Conservation (phyloP, 1,140 invertebrate species). For the Copidosoma floridanum region DNA sequence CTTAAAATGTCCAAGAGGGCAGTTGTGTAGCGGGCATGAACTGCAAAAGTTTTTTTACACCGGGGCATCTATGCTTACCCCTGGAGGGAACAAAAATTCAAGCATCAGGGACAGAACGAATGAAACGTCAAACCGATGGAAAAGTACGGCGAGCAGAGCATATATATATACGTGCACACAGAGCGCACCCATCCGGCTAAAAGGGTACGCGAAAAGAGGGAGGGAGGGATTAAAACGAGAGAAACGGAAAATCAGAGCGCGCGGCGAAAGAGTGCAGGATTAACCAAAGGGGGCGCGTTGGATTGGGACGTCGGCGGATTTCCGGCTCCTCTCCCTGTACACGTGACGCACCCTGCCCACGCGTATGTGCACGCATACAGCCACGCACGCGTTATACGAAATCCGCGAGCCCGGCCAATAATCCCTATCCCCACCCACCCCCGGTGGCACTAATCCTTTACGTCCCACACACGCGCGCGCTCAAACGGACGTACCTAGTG, state of each 20-base stretch:
- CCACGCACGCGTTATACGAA: conserved; percentile 35
- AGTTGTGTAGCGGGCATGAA: too few species aligned
- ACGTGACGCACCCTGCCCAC: conserved; percentile 46
- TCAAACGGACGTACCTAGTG: conserved; percentile 28
- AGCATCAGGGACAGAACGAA: too few species aligned
- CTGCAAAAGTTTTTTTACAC: too few species aligned
- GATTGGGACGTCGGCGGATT: conserved; percentile 11
- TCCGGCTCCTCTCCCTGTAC: too few species aligned
- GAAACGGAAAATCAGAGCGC: conserved; percentile 1
- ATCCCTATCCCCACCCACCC: too few species aligned
- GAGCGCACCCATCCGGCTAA: neutral
- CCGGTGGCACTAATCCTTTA: conserved; percentile 54
- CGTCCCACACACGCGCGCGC: conserved; percentile 33
- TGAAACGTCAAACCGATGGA: too few species aligned
- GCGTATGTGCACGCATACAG: conserved; percentile 51
- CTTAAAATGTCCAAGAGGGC: too few species aligned
- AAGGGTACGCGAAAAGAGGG: neutral
- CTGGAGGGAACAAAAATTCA: too few species aligned
- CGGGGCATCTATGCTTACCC: too few species aligned
- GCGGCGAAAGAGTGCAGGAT: conserved; percentile 17
- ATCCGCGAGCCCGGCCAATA: conserved; percentile 36
- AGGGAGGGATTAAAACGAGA: neutral
- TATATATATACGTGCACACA: neutral
- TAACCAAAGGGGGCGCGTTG: too few species aligned
- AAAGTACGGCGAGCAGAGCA: too few species aligned